Evolutionary conservation across 2,113 vertebrate species (phyloP).

Genomic region (Osmerus eperlanus): DNA sequence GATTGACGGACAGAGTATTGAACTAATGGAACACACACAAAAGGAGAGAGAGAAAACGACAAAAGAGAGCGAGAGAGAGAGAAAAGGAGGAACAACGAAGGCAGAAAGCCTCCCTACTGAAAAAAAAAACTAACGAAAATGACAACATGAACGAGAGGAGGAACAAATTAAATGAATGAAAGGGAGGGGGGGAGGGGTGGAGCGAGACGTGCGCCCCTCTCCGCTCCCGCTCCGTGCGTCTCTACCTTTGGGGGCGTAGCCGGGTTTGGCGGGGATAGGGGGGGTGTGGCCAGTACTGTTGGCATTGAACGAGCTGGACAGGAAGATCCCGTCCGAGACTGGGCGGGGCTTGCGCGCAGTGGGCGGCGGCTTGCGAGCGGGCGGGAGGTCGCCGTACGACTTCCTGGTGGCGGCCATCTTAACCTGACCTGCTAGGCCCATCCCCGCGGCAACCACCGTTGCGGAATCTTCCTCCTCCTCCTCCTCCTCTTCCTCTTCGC

Average conservation of each 20-base stretch:
- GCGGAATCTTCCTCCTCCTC: conserved; percentile 76
- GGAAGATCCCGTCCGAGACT: conserved; percentile 91
- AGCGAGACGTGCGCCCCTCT: conserved; percentile 30
- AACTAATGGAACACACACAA: conserved; percentile 34
- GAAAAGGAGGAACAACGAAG: conserved; percentile 41
- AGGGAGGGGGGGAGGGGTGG: conserved; percentile 57
- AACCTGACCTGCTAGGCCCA: conserved; percentile 90
- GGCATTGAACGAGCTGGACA: conserved; percentile 93
- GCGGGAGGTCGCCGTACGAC: conserved; percentile 87
- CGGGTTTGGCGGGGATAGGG: conserved; percentile 80
- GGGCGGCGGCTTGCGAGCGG: conserved; percentile 73
- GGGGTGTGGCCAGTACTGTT: conserved; percentile 87
- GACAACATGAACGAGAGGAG: conserved; percentile 37
- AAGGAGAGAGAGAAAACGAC: conserved; percentile 38
- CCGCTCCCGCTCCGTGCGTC: conserved; percentile 57
- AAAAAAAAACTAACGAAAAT: conserved; percentile 35
- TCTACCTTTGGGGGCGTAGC: conserved; percentile 85
- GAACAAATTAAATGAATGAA: conserved; percentile 42
- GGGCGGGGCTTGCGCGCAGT: conserved; percentile 83
- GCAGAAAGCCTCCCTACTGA: conserved; percentile 32
- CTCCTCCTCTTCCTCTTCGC: conserved; percentile 78
- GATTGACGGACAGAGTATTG: conserved; percentile 35
- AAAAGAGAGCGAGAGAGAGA: conserved; percentile 30
- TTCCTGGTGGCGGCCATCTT: conserved; percentile 84
- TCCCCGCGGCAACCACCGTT: conserved; percentile 23